These are phyloP conservation scores for Ammodytes dubius DNA, from an alignment of 2,113 vertebrate genomes.

Conservation along the genomic window DNA sequence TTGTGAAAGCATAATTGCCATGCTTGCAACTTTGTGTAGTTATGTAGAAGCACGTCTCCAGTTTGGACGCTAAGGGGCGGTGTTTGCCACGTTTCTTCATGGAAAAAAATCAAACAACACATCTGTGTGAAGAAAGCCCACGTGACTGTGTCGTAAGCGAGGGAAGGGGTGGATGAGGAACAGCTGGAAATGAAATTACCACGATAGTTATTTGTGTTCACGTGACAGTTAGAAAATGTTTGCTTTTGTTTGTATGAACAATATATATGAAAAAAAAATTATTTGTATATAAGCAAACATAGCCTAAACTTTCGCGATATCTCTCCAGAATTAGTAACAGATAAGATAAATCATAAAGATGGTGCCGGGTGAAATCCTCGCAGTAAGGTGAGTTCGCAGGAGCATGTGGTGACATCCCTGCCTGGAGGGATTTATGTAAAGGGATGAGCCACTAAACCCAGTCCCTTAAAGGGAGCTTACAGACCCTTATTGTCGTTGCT, in stretches of 20 bases:
- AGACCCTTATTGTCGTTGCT: constrained; percentile 34
- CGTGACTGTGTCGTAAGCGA: constrained; percentile 24
- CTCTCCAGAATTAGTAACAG: neutral
- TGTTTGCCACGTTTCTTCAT: neutral
- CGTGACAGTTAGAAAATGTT: neutral
- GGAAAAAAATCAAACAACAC: neutral
- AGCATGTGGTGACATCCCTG: constrained; percentile 58
- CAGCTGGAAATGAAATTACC: constrained; percentile 76
- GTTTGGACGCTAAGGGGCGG: constrained; percentile 61
- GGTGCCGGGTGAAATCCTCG: constrained; percentile 37
- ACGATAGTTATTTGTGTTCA: constrained; percentile 35
- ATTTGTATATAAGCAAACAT: neutral
- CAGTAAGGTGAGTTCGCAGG: constrained; percentile 24
- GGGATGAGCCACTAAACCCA: constrained; percentile 62
- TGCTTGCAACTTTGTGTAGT: neutral
- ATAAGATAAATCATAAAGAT: constrained; percentile 20
- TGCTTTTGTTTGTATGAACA: neutral
- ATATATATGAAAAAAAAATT: no score
- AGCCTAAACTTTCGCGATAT: neutral
- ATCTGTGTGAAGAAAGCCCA: constrained; percentile 17
- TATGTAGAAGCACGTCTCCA: neutral
- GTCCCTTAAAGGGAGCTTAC: constrained; percentile 51
- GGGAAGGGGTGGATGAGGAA: constrained; percentile 23
- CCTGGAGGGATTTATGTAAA: constrained; percentile 57
- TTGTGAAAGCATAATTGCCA: neutral